Evolutionary conservation across 1,140 invertebrate genomes (phyloP).

Genomic region (Lepeophtheirus salmonis): DNA sequence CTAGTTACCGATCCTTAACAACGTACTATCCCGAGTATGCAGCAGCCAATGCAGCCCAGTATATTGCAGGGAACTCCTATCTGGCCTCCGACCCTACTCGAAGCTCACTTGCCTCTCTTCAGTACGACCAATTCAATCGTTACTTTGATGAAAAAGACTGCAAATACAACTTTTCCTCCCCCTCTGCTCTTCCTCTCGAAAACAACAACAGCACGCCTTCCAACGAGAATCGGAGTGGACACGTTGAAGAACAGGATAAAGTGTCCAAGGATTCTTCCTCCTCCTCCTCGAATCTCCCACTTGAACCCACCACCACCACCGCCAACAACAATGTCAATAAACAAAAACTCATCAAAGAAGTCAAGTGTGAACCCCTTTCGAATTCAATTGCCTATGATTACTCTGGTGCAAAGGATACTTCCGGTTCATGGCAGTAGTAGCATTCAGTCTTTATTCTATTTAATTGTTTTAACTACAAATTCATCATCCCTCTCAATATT

Average conservation of each 20-base stretch:
- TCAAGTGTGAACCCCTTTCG: neutral
- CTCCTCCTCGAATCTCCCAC: too few species aligned
- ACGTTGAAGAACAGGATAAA: too few species aligned
- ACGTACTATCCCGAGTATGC: conserved; percentile 23
- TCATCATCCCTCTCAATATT: too few species aligned
- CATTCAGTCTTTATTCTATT: too few species aligned
- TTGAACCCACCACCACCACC: too few species aligned
- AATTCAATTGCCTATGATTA: neutral
- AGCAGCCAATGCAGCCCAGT: conserved; percentile 27
- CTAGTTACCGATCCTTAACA: conserved; percentile 29
- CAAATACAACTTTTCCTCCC: neutral
- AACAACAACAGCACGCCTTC: neutral
- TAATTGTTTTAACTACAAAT: too few species aligned
- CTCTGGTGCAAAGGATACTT: neutral
- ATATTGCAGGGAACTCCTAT: conserved; percentile 25
- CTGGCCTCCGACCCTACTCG: conserved; percentile 21
- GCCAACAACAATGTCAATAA: too few species aligned
- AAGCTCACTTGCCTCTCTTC: conserved; percentile 23
- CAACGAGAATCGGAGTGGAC: neutral
- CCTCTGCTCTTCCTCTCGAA: neutral
- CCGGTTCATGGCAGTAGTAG: neutral
- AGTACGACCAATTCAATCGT: neutral
- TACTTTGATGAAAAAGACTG: conserved; percentile 4
- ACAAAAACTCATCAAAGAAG: neutral
- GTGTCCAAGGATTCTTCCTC: too few species aligned